Percentiles rank a stretch among this genome's conserved stretches.
phyloP scores from a whole-genome alignment of 2,113 vertebrate species.

The Origma solitaria region DNA sequence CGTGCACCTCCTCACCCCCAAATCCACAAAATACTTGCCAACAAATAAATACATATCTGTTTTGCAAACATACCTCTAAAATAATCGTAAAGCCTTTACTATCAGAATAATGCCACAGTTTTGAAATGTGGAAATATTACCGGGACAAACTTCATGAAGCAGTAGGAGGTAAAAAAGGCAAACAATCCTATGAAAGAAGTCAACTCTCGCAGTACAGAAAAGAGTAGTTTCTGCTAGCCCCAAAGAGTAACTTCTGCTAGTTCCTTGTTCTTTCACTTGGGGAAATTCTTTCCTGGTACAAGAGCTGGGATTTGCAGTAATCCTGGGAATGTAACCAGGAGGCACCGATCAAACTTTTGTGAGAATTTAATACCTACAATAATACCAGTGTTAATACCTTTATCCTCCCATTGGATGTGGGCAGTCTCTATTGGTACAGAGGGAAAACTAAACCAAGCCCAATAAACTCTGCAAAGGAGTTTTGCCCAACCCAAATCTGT shows the following conservation, averaged over 20 bases:
- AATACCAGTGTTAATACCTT: neutral
- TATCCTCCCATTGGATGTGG: neutral
- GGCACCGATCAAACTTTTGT: neutral
- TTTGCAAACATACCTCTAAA: neutral
- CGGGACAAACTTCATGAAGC: neutral
- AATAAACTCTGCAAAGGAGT: neutral
- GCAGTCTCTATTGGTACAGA: neutral
- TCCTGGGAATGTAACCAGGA: neutral
- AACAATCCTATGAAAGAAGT: neutral
- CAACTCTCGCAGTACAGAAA: neutral
- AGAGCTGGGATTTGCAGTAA: neutral
- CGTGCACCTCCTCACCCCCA: neutral
- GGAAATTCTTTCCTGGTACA: neutral
- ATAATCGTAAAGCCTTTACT: neutral
- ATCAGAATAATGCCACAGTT: neutral
- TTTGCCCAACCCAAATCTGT: neutral
- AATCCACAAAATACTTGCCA: neutral
- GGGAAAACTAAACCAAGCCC: neutral
- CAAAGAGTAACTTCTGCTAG: neutral
- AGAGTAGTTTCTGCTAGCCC: neutral
- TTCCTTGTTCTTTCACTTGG: neutral
- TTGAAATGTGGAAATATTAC: neutral
- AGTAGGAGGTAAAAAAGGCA: neutral
- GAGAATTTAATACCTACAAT: neutral
- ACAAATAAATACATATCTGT: neutral